Evolutionary conservation across 2,113 vertebrate species (phyloP).

Genomic region (Poeciliopsis turrubarensis): DNA sequence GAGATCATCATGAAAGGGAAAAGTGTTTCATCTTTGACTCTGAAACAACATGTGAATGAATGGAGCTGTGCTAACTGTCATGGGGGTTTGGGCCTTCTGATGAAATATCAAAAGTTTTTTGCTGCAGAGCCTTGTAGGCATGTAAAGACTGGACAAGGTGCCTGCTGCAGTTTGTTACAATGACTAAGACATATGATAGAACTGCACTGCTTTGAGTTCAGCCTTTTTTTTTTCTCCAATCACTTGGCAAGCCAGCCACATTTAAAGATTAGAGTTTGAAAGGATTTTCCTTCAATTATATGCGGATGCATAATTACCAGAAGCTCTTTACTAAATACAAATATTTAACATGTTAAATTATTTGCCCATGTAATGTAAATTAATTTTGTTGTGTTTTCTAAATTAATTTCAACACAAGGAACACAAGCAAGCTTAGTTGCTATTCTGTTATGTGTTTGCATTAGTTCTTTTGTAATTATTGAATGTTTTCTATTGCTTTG

Average conservation of each 20-base stretch:
- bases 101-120: conserved; percentile 29
- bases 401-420: too few species aligned
- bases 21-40: conserved; percentile 16
- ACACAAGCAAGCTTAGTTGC: too few species aligned
- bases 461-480: too few species aligned
- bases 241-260: neutral
- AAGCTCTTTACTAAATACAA: too few species aligned
- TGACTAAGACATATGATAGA: conserved; percentile 14
- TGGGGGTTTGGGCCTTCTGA: conserved; percentile 20
- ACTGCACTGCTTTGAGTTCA: neutral
- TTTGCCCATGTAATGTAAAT: too few species aligned
- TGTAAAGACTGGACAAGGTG: conserved; percentile 22
- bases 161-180: conserved; percentile 7
- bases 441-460: too few species aligned
- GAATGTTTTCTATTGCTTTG: too few species aligned
- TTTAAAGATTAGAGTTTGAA: neutral
- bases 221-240: conserved; percentile 1
- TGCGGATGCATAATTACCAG: too few species aligned
- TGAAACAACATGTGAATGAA: conserved; percentile 21
- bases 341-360: too few species aligned
- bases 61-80: conserved; percentile 7
- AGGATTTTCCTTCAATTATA: too few species aligned
- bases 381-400: too few species aligned
- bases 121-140: conserved; percentile 14
- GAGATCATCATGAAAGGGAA: neutral